Evolutionary conservation across 2,888 invertebrate species (phyloP).

Genomic region (Drosophila neonasuta): DNA sequence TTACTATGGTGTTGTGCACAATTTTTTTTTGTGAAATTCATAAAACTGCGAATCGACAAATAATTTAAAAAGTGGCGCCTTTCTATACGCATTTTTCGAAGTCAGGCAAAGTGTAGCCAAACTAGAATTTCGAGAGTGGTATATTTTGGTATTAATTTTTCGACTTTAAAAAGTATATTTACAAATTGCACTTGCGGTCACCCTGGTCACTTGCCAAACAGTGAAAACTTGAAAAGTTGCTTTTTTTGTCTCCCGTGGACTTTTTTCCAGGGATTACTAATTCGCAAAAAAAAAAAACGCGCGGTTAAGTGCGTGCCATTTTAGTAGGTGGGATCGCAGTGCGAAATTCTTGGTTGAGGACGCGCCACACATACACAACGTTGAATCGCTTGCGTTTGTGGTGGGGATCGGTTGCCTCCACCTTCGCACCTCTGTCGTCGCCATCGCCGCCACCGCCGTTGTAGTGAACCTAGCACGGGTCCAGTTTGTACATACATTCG

Average conservation of each 20-base stretch:
- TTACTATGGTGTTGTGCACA: too few species aligned
- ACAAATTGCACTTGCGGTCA: background rate
- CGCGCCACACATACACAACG: constrained; percentile 21
- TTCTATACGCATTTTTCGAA: background rate
- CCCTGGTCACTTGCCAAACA: constrained; percentile 54
- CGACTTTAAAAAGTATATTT: background rate
- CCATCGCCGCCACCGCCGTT: constrained; percentile 16
- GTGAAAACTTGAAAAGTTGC: constrained; percentile 75
- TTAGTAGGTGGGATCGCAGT: constrained; percentile 31
- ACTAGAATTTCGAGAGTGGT: background rate
- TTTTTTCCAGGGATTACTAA: constrained; percentile 74
- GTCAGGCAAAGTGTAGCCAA: background rate
- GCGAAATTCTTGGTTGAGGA: constrained; percentile 22
- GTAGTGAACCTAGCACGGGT: constrained; percentile 56
- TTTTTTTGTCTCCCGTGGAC: constrained; percentile 70
- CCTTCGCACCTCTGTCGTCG: constrained; percentile 29
- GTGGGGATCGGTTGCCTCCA: constrained; percentile 51
- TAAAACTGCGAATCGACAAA: background rate
- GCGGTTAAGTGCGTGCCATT: constrained; percentile 47
- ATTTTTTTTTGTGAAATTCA: too few species aligned
- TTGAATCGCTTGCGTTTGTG: constrained; percentile 33
- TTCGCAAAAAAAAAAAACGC: constrained; percentile 59
- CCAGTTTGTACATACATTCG: constrained; percentile 61
- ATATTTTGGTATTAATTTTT: background rate
- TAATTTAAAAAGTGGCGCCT: background rate